phyloP scores from a whole-genome alignment of 1,140 invertebrate genomes.

The Anagrus nilaparvatae region DNA sequence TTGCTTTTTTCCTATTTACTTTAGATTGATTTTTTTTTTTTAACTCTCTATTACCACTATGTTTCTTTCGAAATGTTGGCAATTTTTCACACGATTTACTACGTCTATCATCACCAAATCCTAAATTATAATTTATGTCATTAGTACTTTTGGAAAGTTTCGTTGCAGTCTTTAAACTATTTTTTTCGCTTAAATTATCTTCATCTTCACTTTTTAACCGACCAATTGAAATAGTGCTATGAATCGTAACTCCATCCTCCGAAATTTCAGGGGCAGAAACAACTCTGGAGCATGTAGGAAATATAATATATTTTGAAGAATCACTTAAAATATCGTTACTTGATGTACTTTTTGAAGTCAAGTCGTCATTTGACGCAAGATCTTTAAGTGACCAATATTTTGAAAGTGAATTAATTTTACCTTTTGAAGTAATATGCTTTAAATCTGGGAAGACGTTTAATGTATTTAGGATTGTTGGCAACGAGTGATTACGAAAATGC shows the following conservation, averaged over 20 bases:
- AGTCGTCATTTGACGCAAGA: slow-evolving; percentile 22
- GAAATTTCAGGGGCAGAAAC: slow-evolving; percentile 29
- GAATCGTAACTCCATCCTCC: slow-evolving; percentile 23
- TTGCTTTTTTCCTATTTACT: slow-evolving; percentile 21
- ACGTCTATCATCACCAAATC: too few relatives aligned
- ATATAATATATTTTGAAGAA: slow-evolving; percentile 24
- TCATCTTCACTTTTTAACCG: slow-evolving; percentile 12
- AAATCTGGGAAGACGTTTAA: slow-evolving; percentile 19
- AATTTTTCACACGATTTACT: slow-evolving; percentile 13
- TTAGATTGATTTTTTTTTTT: too few relatives aligned
- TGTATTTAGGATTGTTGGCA: slow-evolving; percentile 27
- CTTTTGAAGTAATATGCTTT: too few relatives aligned
- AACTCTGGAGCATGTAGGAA: slow-evolving; percentile 26
- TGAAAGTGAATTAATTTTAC: slow-evolving; percentile 27
- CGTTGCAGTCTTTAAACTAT: too few relatives aligned
- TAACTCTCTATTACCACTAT: too few relatives aligned
- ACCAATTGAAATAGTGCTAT: slow-evolving; percentile 24
- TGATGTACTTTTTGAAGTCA: slow-evolving; percentile 16
- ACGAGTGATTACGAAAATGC: slow-evolving; percentile 26
- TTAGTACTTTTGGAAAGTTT: slow-evolving; percentile 13
- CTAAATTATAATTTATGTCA: too few relatives aligned
- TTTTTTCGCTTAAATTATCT: too few relatives aligned
- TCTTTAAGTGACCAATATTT: slow-evolving; percentile 34
- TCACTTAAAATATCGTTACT: slow-evolving; percentile 17
- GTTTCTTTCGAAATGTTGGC: not conserved